Conservation (phyloP, 2,797 vertebrate species). For the Morus bassanus region DNA sequence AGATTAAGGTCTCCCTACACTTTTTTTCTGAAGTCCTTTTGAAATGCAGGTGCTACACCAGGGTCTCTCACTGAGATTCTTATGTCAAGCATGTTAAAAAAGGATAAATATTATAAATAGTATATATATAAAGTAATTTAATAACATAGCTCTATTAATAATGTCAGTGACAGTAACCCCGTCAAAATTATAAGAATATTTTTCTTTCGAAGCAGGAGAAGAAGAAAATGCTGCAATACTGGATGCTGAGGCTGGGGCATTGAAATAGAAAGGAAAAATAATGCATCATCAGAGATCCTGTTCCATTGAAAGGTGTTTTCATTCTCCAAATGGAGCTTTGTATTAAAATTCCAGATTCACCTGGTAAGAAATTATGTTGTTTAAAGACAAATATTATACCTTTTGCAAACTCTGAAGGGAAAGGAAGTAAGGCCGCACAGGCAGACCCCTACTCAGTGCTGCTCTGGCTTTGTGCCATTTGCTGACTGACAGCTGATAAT, state of each 20-base stretch:
- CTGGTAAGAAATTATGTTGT: neutral
- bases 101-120: neutral
- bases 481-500: slow-evolving; percentile 30
- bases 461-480: slow-evolving; percentile 14
- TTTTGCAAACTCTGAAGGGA: neutral
- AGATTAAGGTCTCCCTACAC: neutral
- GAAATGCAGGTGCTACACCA: neutral
- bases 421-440: neutral
- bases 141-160: neutral
- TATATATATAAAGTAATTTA: neutral
- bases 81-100: neutral
- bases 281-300: neutral
- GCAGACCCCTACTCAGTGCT: neutral
- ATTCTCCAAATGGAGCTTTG: neutral
- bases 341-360: neutral
- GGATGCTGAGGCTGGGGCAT: neutral
- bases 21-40: neutral
- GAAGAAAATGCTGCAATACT: neutral
- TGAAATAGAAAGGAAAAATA: neutral
- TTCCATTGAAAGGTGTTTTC: neutral
- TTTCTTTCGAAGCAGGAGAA: neutral
- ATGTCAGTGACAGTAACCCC: neutral
- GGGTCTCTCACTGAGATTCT: neutral
- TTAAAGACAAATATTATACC: neutral
- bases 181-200: neutral